phyloP scores from a whole-genome alignment of 2,113 vertebrate species.

The Callocephalon fimbriatum region DNA sequence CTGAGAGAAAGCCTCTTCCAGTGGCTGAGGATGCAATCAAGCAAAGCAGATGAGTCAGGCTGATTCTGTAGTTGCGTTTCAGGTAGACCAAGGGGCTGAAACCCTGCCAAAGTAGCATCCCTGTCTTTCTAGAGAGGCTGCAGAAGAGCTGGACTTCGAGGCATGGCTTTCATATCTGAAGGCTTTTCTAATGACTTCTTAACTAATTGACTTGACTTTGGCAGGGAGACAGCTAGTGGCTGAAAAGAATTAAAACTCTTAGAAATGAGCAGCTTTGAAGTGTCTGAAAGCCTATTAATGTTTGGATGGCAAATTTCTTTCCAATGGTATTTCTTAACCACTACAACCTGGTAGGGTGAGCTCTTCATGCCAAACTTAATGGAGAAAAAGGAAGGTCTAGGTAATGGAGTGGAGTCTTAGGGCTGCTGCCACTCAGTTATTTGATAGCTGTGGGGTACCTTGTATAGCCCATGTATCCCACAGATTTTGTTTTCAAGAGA shows the following conservation, averaged over 20 bases:
- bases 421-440: background rate
- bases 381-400: background rate
- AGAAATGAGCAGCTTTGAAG: conserved; percentile 71
- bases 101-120: background rate
- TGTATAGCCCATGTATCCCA: background rate
- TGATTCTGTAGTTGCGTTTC: background rate
- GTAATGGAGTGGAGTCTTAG: background rate
- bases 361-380: conserved; percentile 35
- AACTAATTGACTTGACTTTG: conserved; percentile 72
- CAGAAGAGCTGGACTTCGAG: conserved; percentile 45
- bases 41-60: background rate
- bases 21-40: background rate
- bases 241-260: conserved; percentile 73
- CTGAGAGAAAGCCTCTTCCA: background rate
- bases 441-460: background rate
- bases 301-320: conserved; percentile 56
- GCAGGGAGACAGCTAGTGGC: conserved; percentile 54
- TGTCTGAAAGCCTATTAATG: conserved; percentile 72
- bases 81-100: background rate
- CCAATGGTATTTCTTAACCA: conserved; percentile 64
- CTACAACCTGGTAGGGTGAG: conserved; percentile 50
- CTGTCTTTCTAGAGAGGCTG: background rate
- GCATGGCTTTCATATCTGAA: conserved; percentile 45
- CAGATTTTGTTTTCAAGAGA: background rate
- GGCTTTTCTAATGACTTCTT: conserved; percentile 74